Evolutionary conservation across 2,113 vertebrate genomes (phyloP), one percentile per base, ranked within the genome.

Genomic region (Tachysurus fulvidraco): DNA sequence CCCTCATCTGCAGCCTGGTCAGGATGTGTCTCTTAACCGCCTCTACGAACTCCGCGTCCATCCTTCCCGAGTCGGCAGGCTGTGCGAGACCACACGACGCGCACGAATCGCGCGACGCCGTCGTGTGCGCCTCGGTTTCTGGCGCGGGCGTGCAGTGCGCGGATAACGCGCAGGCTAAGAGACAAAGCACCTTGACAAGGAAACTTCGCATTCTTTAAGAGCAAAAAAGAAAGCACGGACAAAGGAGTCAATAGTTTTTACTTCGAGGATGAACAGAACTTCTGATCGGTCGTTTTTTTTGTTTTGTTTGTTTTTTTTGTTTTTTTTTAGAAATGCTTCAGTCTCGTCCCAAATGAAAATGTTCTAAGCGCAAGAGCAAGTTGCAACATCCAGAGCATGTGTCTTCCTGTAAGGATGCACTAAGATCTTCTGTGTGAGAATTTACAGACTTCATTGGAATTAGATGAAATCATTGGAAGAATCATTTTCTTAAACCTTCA

Each of bases 1-100:
- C 95, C 91, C 96, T 96, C 95, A 99, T 96, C 93, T 99, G 98
- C 93, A 99, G 94, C 95, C 98, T 94, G 94, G 95, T 97, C 90
- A 99, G 90, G 91, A 99, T 99, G 94, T 99, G 98, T 92, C 96
- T 96, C 94, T 99, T 99, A 77, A 99, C 98, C 86, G 97, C 97
- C 93, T 99, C 98, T 92, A 99, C 92, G 90, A 99, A 96, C 91
- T 97, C 97, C 95, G 95, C 96, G 94, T 97, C 96, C 85, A 94
- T 94, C 93, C 95, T 95, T n/a, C 95, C 93, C 91, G 92, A 93
- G 94, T 96, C 96, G 71, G 96, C 95, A 87, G 96, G 94, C 89
- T 93, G 94, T 83, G 95, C 91, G 52, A 96, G 94, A 90, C 96
- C 96, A 90, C 98, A 99, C 86, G 97, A 97, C 90, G 96, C 95